Conservation (phyloP, 2,888 invertebrate species). For the Pristionchus arcanus region DNA sequence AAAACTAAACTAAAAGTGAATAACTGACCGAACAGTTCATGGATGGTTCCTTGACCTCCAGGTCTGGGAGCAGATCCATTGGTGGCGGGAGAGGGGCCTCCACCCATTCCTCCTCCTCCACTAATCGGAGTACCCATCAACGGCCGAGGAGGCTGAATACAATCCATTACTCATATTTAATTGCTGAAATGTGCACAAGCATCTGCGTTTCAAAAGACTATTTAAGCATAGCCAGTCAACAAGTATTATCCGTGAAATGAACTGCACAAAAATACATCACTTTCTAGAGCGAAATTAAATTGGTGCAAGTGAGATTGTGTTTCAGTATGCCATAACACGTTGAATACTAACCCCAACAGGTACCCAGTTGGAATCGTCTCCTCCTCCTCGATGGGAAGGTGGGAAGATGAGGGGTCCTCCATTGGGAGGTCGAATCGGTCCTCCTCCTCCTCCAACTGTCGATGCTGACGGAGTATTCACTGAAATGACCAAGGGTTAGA, state of each 20-base stretch:
- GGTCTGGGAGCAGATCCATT: neutral
- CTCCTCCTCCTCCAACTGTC: slow-evolving; percentile 31
- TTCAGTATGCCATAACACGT: too few relatives aligned
- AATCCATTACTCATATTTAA: neutral
- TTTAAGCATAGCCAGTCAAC: neutral
- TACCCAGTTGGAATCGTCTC: slow-evolving; percentile 3
- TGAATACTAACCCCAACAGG: neutral
- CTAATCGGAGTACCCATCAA: neutral
- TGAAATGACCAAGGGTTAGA: neutral
- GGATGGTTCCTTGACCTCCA: neutral
- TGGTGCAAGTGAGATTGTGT: too few relatives aligned
- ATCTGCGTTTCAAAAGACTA: neutral
- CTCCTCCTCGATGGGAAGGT: neutral
- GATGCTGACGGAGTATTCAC: slow-evolving; percentile 47
- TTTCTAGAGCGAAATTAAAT: too few relatives aligned
- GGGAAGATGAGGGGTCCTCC: slow-evolving; percentile 7
- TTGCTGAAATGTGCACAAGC: neutral
- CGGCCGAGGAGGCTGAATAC: neutral
- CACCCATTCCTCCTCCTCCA: neutral
- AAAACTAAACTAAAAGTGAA: neutral
- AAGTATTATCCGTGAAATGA: neutral
- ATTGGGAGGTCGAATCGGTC: slow-evolving; percentile 47
- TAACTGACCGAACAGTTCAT: slow-evolving; percentile 51
- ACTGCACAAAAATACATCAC: too few relatives aligned
- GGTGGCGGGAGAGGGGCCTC: neutral